Conservation (phyloP, 2,113 vertebrate species). For the Callithrix jacchus region DNA sequence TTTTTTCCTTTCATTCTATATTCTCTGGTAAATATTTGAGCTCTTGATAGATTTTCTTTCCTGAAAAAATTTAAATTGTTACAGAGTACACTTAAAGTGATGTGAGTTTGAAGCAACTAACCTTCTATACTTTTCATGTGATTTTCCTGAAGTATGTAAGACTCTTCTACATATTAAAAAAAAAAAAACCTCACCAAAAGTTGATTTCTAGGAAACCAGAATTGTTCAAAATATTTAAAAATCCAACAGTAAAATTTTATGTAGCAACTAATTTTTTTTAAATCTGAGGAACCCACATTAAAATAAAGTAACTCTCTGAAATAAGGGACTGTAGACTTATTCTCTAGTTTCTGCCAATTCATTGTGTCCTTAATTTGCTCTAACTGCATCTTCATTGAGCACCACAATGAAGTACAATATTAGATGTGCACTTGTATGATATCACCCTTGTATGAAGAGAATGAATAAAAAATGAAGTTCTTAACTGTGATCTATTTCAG, state of each 20-base stretch:
- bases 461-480: constrained; percentile 88
- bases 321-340: constrained; percentile 52
- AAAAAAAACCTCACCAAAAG: constrained; percentile 47
- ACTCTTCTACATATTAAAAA: neutral
- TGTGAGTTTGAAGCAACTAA: constrained; percentile 24
- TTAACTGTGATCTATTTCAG: constrained; percentile 82
- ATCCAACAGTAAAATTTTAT: constrained; percentile 47
- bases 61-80: constrained; percentile 1
- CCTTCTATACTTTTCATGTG: neutral
- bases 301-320: constrained; percentile 64
- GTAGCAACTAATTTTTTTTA: constrained; percentile 8
- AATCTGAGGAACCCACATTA: constrained; percentile 47
- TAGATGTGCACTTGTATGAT: constrained; percentile 83
- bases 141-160: constrained; percentile 8
- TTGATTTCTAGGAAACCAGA: constrained; percentile 57
- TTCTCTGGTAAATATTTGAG: constrained; percentile 45
- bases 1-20: constrained; percentile 35
- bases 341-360: constrained; percentile 68
- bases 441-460: constrained; percentile 85
- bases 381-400: constrained; percentile 69
- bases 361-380: constrained; percentile 79
- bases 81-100: neutral
- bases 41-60: constrained; percentile 18
- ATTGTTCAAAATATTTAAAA: constrained; percentile 61
- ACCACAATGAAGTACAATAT: constrained; percentile 79